A percentile compares a stretch with the other conserved stretches of the same genome.
These are phyloP conservation scores for Luffia ferchaultella DNA, from an alignment of 2,888 invertebrate species.

Conservation along the genomic window DNA sequence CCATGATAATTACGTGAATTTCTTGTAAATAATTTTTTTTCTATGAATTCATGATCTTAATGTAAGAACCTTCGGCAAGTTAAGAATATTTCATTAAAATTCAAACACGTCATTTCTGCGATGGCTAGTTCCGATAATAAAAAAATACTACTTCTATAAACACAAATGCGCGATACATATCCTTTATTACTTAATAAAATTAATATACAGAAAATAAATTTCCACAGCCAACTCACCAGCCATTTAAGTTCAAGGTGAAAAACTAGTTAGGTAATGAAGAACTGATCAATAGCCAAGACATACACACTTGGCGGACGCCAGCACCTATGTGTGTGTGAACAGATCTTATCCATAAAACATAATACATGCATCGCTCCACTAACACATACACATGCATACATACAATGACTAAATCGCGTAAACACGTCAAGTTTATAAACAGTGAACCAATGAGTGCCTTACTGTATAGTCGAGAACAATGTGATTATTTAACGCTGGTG, in stretches of 20 bases:
- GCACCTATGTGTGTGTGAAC: slow-evolving; percentile 26
- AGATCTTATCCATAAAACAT: too few relatives aligned
- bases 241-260: slow-evolving; percentile 2
- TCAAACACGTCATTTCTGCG: too few relatives aligned
- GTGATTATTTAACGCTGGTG: slow-evolving; percentile 35
- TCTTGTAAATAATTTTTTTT: too few relatives aligned
- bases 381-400: not conserved
- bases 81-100: too few relatives aligned
- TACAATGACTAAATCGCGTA: not conserved
- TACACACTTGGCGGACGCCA: slow-evolving; percentile 35
- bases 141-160: too few relatives aligned
- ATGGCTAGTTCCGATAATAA: too few relatives aligned
- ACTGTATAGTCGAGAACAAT: slow-evolving; percentile 1
- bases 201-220: too few relatives aligned
- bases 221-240: slow-evolving; percentile 2
- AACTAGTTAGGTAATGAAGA: slow-evolving; percentile 7
- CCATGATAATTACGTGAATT: too few relatives aligned
- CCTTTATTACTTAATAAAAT: too few relatives aligned
- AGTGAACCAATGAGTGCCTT: not conserved
- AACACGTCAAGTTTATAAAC: not conserved
- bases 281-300: slow-evolving; percentile 51
- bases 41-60: too few relatives aligned
- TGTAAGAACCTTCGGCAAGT: too few relatives aligned
- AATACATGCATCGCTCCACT: not conserved
- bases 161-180: too few relatives aligned